Evolutionary conservation across 1,140 invertebrate genomes (phyloP).

Genomic region (Formica selysi): DNA sequence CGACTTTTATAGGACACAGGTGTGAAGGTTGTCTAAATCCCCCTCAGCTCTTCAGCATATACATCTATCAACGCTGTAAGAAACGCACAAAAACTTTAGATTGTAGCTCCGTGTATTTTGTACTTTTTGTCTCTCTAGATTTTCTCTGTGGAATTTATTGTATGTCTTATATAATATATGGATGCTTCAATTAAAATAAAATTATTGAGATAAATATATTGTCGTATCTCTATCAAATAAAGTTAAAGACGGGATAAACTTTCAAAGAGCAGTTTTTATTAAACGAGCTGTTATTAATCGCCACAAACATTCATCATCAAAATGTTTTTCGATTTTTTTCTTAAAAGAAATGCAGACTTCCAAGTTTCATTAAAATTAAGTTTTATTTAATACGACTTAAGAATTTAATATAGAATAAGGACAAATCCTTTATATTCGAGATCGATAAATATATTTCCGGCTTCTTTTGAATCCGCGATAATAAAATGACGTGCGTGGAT

Average conservation of each 20-base stretch:
- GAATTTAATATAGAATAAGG: not conserved
- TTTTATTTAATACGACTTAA: not conserved
- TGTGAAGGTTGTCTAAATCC: constrained; percentile 11
- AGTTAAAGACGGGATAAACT: not conserved
- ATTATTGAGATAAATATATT: not conserved
- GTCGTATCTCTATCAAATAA: not conserved
- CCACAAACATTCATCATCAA: not conserved
- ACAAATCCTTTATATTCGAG: not conserved
- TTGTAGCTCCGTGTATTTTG: not conserved
- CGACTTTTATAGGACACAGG: not conserved
- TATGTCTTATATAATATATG: not conserved
- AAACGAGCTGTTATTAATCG: not conserved
- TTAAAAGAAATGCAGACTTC: not conserved
- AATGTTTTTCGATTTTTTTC: not conserved
- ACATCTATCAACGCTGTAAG: constrained; percentile 26
- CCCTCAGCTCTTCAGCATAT: not conserved
- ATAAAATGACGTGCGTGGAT: not conserved
- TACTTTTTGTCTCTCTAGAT: not conserved
- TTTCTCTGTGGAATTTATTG: not conserved
- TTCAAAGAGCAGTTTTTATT: not conserved
- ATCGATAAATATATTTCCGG: not conserved
- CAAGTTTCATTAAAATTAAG: not conserved
- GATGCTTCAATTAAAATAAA: not conserved
- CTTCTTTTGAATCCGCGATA: not conserved
- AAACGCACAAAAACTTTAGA: constrained; percentile 33